Evolutionary conservation across 1,140 invertebrate species (phyloP).

Genomic region (Heliothis virescens): DNA sequence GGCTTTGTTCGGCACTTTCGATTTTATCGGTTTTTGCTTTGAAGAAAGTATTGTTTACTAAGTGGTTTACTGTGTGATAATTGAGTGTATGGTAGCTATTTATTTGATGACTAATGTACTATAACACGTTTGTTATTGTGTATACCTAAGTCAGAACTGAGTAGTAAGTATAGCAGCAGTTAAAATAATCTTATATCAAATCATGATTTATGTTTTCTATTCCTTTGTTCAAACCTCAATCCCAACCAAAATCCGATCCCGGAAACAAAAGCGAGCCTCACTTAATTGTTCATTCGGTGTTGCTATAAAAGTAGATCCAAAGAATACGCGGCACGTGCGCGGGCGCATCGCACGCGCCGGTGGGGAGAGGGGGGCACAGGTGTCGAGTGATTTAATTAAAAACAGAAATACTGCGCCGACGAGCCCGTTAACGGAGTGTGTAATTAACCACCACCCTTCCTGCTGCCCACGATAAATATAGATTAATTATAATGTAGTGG

Average conservation of each 20-base stretch:
- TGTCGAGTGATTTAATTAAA: constrained; percentile 76
- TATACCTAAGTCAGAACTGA: too few species aligned
- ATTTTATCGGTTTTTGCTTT: constrained; percentile 10
- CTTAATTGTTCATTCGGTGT: constrained; percentile 13
- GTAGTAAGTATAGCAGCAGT: too few species aligned
- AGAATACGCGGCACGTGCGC: constrained; percentile 56
- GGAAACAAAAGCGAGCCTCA: constrained; percentile 27
- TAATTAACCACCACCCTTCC: constrained; percentile 52
- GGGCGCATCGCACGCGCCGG: constrained; percentile 51
- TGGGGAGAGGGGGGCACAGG: constrained; percentile 57
- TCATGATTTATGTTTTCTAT: not conserved
- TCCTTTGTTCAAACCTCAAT: not conserved
- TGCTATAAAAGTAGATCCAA: constrained; percentile 15
- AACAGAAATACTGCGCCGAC: constrained; percentile 59
- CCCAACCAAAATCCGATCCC: not conserved
- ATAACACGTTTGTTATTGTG: too few species aligned
- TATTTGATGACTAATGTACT: too few species aligned
- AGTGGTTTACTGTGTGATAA: not conserved
- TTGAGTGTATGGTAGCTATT: not conserved
- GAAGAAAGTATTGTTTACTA: not conserved
- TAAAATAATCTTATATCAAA: too few species aligned
- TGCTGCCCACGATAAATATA: constrained; percentile 49
- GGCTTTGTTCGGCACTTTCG: constrained; percentile 27
- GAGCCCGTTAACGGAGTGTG: constrained; percentile 47
- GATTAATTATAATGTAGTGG: constrained; percentile 26